phyloP scores from a whole-genome alignment of 2,888 invertebrate species.

The Phortica okadai region DNA sequence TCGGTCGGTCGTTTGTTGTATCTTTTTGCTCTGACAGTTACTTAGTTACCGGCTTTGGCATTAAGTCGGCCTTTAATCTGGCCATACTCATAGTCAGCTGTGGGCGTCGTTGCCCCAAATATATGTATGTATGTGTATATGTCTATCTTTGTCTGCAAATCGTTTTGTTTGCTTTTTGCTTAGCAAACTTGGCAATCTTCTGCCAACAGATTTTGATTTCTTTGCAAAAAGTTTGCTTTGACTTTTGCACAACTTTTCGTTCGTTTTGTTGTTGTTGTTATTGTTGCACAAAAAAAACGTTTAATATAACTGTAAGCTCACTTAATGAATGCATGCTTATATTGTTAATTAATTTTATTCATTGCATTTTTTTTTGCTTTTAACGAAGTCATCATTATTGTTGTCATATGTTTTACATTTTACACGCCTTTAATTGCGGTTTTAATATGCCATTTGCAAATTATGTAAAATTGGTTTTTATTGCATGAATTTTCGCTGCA shows the following conservation, averaged over 20 bases:
- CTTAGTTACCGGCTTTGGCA: slow-evolving; percentile 24
- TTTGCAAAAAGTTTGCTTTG: too few species aligned
- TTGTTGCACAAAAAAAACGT: too few species aligned
- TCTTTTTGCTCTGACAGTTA: slow-evolving; percentile 10
- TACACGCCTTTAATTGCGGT: too few species aligned
- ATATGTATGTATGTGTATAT: background rate
- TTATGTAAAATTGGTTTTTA: slow-evolving; percentile 57
- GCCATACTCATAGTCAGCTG: background rate
- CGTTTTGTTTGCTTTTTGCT: background rate
- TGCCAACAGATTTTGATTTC: too few species aligned
- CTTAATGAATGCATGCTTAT: background rate
- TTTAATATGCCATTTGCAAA: slow-evolving; percentile 40
- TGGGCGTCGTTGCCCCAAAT: background rate
- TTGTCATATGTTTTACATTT: background rate
- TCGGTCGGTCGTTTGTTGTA: background rate
- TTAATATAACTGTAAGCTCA: too few species aligned
- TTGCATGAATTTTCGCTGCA: background rate
- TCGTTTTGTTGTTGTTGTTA: too few species aligned
- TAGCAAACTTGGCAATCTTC: too few species aligned
- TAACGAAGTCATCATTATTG: background rate
- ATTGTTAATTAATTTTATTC: slow-evolving; percentile 1
- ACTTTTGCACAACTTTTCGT: too few species aligned
- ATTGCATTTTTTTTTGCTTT: slow-evolving; percentile 9
- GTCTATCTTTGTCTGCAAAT: background rate
- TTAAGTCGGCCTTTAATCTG: background rate